phyloP scores from a whole-genome alignment of 2,797 vertebrate species.

The Pitangus sulphuratus region DNA sequence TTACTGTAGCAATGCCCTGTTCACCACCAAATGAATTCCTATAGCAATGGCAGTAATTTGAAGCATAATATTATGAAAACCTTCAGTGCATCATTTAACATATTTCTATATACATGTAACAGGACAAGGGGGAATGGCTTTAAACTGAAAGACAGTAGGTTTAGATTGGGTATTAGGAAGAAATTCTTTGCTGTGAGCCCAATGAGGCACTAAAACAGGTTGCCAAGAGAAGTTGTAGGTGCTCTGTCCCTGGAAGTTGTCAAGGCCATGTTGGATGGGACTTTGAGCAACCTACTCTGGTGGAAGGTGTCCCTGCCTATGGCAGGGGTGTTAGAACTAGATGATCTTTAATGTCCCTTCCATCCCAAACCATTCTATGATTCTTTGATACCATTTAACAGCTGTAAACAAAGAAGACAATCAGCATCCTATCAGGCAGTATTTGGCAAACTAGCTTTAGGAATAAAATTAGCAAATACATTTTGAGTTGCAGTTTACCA shows the following conservation, averaged over 20 bases:
- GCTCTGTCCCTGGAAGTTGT: neutral
- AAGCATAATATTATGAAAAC: neutral
- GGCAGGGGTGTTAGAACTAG: neutral
- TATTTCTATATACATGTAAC: neutral
- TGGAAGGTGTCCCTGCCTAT: neutral
- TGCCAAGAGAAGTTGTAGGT: neutral
- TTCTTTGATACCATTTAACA: neutral
- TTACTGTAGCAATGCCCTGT: neutral
- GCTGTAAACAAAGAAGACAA: neutral
- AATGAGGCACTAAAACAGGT: neutral
- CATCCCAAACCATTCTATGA: neutral
- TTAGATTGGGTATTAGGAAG: neutral
- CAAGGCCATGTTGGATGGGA: neutral
- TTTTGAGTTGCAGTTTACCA: neutral
- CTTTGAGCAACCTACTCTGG: neutral
- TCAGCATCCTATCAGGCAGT: neutral
- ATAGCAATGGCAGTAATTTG: neutral
- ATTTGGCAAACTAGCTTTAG: neutral
- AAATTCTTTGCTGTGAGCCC: neutral
- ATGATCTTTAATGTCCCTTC: neutral
- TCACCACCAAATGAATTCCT: neutral
- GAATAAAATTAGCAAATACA: neutral
- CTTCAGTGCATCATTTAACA: neutral
- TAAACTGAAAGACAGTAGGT: neutral
- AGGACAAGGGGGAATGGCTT: neutral